Conservation (phyloP, 2,113 vertebrate genomes). For the Sinosuthora webbiana region DNA sequence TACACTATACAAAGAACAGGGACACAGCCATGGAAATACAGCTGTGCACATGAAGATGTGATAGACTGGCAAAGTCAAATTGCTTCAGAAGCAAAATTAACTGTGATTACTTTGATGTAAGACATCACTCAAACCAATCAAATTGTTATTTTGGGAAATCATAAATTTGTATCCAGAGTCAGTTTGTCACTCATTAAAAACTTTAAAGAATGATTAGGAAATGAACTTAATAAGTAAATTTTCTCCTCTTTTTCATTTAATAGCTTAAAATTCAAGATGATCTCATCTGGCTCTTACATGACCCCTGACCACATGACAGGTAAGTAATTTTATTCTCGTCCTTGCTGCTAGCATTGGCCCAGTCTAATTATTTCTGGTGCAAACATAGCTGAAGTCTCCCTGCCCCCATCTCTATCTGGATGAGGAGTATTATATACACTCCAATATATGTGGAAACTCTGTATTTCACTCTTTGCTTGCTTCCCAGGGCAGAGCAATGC, state of each 20-base stretch:
- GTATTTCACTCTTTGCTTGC: neutral
- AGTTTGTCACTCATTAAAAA: constrained; percentile 84
- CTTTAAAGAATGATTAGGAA: constrained; percentile 82
- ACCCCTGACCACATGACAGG: constrained; percentile 50
- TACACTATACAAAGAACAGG: constrained; percentile 50
- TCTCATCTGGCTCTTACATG: constrained; percentile 62
- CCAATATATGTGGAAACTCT: fast-evolving
- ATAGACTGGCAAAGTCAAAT: constrained; percentile 77
- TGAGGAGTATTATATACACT: neutral
- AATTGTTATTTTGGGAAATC: constrained; percentile 85
- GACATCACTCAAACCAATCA: constrained; percentile 85
- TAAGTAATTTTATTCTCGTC: constrained; percentile 39
- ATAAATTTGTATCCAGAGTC: constrained; percentile 83
- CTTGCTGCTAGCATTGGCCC: neutral
- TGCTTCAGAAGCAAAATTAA: constrained; percentile 79
- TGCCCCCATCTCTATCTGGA: neutral
- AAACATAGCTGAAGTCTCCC: neutral
- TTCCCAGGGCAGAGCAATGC: neutral
- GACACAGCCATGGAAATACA: constrained; percentile 52
- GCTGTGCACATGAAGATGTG: constrained; percentile 52
- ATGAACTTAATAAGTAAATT: constrained; percentile 82
- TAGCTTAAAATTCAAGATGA: constrained; percentile 73
- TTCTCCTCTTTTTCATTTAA: constrained; percentile 76
- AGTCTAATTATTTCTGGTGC: neutral
- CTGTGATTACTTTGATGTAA: constrained; percentile 82